Evolutionary conservation across 2,888 invertebrate genomes (phyloP), one percentile per base, ranked within the genome.

Genomic region (Oligia fasciuncula): DNA sequence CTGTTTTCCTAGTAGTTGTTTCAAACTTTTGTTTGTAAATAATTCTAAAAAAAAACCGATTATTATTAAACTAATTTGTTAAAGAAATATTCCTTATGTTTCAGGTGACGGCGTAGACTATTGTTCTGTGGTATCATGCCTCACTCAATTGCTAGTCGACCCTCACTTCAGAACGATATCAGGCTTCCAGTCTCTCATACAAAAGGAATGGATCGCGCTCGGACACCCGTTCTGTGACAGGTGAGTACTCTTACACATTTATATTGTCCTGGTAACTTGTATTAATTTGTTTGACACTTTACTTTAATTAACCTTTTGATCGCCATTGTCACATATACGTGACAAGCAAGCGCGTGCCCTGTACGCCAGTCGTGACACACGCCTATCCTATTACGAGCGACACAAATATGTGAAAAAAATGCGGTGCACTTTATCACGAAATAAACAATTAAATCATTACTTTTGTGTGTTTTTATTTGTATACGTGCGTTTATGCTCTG

Each of bases 121-220:
- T 94, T 98, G 98, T 92, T 98, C 99, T 87, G 97, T 99, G 70
- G 97, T 99, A 81, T 98, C 99, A 73, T 98, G 98, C 90, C 96
- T 99, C 81, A 98, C 98, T 23, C 99, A 99, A 96, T 95, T 99
- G 74, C 96, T 99, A 70, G 94, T 99, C 78, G 99, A 99, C 97
- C 98, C 98, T 0, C 96, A 98, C 93, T 98, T 97, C 94, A 97
- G 99, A 76, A 98, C 98, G 8, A 97, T 98, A 83, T 97, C 97
- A 65, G 99, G 99, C 75, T 99, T 99, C 94, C 99, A 99, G 95
- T 98, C 98, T 78, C 97, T 99, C 63, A 97, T 99, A 76, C 99
- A 99, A 95, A 99, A 99, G 93, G 99, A 99, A 93, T 99, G 99
- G 99, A 97, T 99, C 6, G 98, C 98, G 1, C 97, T 99, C 85